A percentile compares a stretch with the other conserved stretches of the same genome.
phyloP scores from a whole-genome alignment of 2,113 vertebrate genomes.

The Hyperoodon ampullatus region DNA sequence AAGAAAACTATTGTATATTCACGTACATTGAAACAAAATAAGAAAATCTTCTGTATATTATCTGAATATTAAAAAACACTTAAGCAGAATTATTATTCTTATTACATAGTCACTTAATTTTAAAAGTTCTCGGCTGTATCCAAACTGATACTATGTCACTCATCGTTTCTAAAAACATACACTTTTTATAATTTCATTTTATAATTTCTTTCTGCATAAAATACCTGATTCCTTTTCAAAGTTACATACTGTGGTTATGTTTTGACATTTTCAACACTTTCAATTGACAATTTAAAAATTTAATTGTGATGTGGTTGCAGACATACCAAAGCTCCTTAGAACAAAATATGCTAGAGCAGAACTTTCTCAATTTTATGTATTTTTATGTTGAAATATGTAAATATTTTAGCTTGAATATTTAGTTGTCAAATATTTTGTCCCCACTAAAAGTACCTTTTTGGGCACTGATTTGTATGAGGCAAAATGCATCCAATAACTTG shows the following conservation, averaged over 20 bases:
- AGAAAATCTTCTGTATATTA: not conserved
- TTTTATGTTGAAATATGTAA: not conserved
- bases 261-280: not conserved
- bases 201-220: not conserved
- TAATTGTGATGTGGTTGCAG: rapidly evolving
- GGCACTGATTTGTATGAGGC: not conserved
- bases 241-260: not conserved
- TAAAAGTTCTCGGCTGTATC: not conserved
- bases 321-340: not conserved
- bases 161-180: not conserved
- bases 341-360: not conserved
- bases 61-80: not conserved
- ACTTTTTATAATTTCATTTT: not conserved
- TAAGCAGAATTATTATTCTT: not conserved
- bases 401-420: not conserved
- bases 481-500: not conserved
- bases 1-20: not conserved
- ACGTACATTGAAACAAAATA: not conserved
- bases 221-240: not conserved
- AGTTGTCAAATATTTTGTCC: not conserved
- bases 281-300: not conserved
- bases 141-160: not conserved
- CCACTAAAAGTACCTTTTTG: not conserved
- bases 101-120: not conserved
- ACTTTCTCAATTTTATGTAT: not conserved